Evolutionary conservation across 2,797 vertebrate species (phyloP), one percentile per base, ranked within the genome.

Genomic region (Cuniculus paca): DNA sequence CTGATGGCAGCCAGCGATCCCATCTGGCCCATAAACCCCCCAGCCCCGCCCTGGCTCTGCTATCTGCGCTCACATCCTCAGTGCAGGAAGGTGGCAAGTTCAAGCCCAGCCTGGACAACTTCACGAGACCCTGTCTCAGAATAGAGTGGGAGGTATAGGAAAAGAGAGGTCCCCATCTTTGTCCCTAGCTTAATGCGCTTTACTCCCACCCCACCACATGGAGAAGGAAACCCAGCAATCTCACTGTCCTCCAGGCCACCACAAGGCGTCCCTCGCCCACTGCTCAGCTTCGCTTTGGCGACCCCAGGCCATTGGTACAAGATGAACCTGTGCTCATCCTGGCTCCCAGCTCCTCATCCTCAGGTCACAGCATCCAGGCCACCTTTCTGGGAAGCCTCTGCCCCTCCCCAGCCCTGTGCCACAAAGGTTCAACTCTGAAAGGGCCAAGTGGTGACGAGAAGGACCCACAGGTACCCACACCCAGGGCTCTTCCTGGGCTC

Each of bases 11-110:
- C 60, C 26, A 11, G 60, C 26, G 26, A 12, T 26, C 60, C 61
- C 61, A 34, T 34, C 31, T 31, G 4, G 2, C 68, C 77, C 79
- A 70, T 2, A 5, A 0, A 31, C 48, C 19, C 1, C 0, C n/a
- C 56, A 58, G 70, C 52, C 36, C 50, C n/a, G n/a, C 4, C 56
- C 31, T 78, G 34, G 61, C 16, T 26, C 77, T 56, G 54, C 36
- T 4, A 39, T 60, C 86, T 14, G 20, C 6, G 6, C 4, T 61
- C 70, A 54, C 52, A 52, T 22, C 56, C n/a, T 0, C 58, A 39
- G 50, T 80, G 5, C 72, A 45, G 72, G 36, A 74, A 26, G 34
- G 72, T 45, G 72, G 22, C 42, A 28, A 45, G 42, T 74, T 68
- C 12, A 2, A 74, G 72, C 42, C 39, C 39, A 28, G 24, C 72